A percentile compares a stretch with the other conserved stretches of the same genome.
Evolutionary conservation across 92 coral and sea anemone species (phyloP).

Genomic region (Heteractis magnifica): DNA sequence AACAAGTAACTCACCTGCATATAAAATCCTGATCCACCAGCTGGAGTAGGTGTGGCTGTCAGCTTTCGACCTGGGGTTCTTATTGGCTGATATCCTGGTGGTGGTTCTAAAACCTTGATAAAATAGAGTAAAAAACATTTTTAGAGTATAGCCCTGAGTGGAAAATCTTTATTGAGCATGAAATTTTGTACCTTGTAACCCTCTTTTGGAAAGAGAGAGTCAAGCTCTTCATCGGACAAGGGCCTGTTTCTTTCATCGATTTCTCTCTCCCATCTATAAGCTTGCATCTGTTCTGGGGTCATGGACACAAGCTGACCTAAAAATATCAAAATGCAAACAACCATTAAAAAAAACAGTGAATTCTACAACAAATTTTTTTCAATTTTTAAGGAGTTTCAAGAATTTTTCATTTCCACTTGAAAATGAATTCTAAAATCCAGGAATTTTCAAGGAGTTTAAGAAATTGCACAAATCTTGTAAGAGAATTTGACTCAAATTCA

Average conservation of each 20-base stretch:
- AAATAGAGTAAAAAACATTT: neutral
- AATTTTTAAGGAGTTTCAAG: neutral
- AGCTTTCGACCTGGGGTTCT: constrained; percentile 97
- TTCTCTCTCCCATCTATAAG: constrained; percentile 98
- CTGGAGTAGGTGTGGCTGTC: constrained; percentile 97
- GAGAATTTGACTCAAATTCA: too few species aligned
- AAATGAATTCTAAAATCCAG: too few species aligned
- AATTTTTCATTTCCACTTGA: neutral
- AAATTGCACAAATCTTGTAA: too few species aligned
- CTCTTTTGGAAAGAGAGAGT: constrained; percentile 91
- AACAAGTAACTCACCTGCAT: constrained; percentile 66
- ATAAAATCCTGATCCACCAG: constrained; percentile 91
- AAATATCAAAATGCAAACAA: constrained; percentile 12
- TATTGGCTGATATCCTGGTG: constrained; percentile 97
- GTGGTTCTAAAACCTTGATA: constrained; percentile 83
- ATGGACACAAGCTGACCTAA: constrained; percentile 87
- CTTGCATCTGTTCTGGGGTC: constrained; percentile 99
- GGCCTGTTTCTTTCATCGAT: constrained; percentile 97
- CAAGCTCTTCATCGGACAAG: constrained; percentile 90
- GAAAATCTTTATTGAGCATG: neutral
- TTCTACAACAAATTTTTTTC: neutral
- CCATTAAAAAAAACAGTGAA: neutral
- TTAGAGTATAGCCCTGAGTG: neutral
- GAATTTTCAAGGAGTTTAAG: too few species aligned
- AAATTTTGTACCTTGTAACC: constrained; percentile 80